phyloP scores from a whole-genome alignment of 1,140 invertebrate species.

The Anastrepha ludens region DNA sequence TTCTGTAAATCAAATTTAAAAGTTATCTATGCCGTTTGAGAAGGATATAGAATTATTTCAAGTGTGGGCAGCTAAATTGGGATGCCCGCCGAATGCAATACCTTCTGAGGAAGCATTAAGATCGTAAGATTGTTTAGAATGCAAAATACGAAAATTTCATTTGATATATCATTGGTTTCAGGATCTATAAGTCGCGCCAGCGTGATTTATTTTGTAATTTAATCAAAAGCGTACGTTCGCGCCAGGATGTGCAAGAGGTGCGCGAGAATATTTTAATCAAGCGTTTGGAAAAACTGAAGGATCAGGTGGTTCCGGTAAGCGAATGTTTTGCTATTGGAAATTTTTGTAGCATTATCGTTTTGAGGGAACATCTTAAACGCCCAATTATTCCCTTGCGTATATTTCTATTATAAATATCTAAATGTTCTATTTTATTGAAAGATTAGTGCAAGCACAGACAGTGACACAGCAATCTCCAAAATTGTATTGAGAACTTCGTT shows the following conservation, averaged over 20 bases:
- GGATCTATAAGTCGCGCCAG: conserved; percentile 68
- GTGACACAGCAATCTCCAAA: too few species aligned
- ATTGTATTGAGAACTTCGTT: too few species aligned
- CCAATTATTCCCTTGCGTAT: too few species aligned
- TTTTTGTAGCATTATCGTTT: too few species aligned
- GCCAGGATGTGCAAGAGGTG: conserved; percentile 62
- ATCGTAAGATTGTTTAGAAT: conserved; percentile 61
- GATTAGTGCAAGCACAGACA: too few species aligned
- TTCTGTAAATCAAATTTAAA: background rate
- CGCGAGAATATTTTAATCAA: conserved; percentile 66
- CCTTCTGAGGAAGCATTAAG: conserved; percentile 65
- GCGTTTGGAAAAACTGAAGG: conserved; percentile 62
- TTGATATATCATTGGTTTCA: conserved; percentile 50
- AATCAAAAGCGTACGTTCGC: conserved; percentile 63
- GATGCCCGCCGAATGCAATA: conserved; percentile 62
- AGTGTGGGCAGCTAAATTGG: conserved; percentile 65
- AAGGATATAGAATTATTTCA: conserved; percentile 64
- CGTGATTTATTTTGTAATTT: conserved; percentile 63
- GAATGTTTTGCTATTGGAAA: background rate
- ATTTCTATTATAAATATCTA: too few species aligned
- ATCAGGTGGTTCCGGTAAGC: conserved; percentile 62
- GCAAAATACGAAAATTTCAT: background rate
- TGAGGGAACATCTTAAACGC: too few species aligned
- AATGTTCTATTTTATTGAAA: too few species aligned
- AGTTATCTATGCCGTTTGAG: conserved; percentile 37